phyloP scores from a whole-genome alignment of 2,797 vertebrate species.

The Melanotaenia boesemani region DNA sequence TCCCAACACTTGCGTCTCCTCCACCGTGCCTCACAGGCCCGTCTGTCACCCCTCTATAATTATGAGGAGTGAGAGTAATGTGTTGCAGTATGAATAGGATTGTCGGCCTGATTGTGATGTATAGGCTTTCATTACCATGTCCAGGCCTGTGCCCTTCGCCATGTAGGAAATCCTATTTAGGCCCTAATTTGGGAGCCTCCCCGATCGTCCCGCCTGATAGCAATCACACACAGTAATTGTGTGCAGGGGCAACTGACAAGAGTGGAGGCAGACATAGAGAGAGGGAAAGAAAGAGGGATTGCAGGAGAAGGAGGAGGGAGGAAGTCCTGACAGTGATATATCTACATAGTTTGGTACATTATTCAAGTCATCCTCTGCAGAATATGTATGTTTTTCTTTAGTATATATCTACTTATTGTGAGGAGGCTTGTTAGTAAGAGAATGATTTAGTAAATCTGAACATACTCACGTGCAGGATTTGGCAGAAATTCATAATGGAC shows the following conservation, averaged over 20 bases:
- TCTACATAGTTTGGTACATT: slow-evolving; percentile 80
- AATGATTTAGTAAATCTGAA: slow-evolving; percentile 25
- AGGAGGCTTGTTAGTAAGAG: slow-evolving; percentile 48
- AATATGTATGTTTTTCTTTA: slow-evolving; percentile 58
- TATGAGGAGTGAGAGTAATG: slow-evolving; percentile 94
- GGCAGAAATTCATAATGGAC: slow-evolving; percentile 47
- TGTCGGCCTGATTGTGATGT: slow-evolving; percentile 99
- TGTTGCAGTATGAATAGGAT: slow-evolving; percentile 94
- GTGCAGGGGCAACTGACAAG: slow-evolving; percentile 93
- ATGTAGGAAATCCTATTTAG: slow-evolving; percentile 99
- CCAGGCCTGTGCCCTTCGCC: slow-evolving; percentile 94
- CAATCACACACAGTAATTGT: slow-evolving; percentile 99
- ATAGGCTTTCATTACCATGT: slow-evolving; percentile 99
- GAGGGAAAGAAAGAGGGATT: slow-evolving; percentile 86
- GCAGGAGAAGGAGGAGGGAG: slow-evolving; percentile 55
- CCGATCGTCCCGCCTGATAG: slow-evolving; percentile 96
- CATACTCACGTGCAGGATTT: slow-evolving; percentile 21
- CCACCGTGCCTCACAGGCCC: slow-evolving; percentile 79
- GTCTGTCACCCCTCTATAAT: slow-evolving; percentile 88
- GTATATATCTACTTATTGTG: slow-evolving; percentile 50
- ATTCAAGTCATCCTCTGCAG: slow-evolving; percentile 76
- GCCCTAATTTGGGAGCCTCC: slow-evolving; percentile 99
- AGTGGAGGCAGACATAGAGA: slow-evolving; percentile 78
- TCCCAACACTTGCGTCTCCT: slow-evolving; percentile 47
- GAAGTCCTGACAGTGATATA: slow-evolving; percentile 80